phyloP scores from a whole-genome alignment of 2,888 invertebrate species.

The Andrena marginata region DNA sequence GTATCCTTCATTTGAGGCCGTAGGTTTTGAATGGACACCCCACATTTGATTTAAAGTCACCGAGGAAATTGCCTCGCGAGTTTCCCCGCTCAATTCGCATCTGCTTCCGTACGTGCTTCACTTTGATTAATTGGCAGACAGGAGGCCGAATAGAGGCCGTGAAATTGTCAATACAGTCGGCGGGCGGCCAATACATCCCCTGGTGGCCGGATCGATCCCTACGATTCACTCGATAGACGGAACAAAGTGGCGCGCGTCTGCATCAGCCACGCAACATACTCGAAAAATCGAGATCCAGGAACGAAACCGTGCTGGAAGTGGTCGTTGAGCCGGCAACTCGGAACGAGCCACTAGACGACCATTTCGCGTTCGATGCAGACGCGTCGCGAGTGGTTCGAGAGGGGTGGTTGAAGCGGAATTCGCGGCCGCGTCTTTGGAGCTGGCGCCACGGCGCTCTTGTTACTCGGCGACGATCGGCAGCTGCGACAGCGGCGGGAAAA shows the following conservation, averaged over 20 bases:
- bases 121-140: slow-evolving; percentile 40
- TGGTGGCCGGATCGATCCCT: background rate
- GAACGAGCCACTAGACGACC: slow-evolving; percentile 29
- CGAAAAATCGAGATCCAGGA: slow-evolving; percentile 10
- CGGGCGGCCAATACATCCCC: background rate
- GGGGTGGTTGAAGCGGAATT: slow-evolving; percentile 14
- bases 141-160: slow-evolving; percentile 1
- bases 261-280: background rate
- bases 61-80: slow-evolving; percentile 27
- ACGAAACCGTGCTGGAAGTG: background rate
- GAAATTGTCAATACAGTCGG: slow-evolving; percentile 17
- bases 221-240: slow-evolving; percentile 3
- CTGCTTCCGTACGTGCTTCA: background rate
- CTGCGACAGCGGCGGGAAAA: background rate
- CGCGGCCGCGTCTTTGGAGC: slow-evolving; percentile 6
- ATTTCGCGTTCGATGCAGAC: slow-evolving; percentile 23
- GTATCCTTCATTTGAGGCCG: no score
- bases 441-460: background rate
- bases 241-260: slow-evolving; percentile 12
- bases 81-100: background rate
- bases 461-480: slow-evolving; percentile 7
- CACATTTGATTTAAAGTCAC: slow-evolving; percentile 8
- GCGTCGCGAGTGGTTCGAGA: background rate
- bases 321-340: background rate
- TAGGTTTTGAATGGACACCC: no score